phyloP scores from a whole-genome alignment of 2,797 vertebrate genomes.

The Microctenopoma stevenorrisi region DNA sequence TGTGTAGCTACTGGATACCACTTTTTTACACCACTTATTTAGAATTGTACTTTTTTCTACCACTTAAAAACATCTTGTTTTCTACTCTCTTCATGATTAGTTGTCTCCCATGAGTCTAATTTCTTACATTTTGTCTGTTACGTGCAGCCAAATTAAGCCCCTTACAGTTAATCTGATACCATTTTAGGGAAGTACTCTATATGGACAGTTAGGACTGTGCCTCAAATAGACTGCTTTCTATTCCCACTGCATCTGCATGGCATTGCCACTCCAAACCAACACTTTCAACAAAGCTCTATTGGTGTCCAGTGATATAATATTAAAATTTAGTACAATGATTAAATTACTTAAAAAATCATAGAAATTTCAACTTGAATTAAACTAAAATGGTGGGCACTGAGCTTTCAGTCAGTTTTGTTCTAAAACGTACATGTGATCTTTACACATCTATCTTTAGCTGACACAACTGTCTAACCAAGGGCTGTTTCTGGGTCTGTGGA shows the following conservation, averaged over 20 bases:
- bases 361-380: conserved; percentile 13
- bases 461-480: background rate
- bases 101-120: conserved; percentile 20
- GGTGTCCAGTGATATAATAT: background rate
- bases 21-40: background rate
- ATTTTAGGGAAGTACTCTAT: conserved; percentile 56
- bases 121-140: conserved; percentile 38
- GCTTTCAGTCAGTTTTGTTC: background rate
- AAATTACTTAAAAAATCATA: background rate
- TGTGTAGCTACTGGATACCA: background rate
- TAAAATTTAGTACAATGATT: background rate
- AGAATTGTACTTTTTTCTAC: background rate
- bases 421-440: background rate
- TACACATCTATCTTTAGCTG: background rate
- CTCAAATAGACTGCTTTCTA: conserved; percentile 30
- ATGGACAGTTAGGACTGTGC: conserved; percentile 48
- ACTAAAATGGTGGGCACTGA: too few relatives aligned
- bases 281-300: background rate
- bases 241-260: conserved; percentile 41
- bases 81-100: conserved; percentile 6
- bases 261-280: conserved; percentile 41
- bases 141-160: conserved; percentile 60
- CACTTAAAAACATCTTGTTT: conserved; percentile 27
- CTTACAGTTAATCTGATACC: conserved; percentile 72
- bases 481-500: too few relatives aligned